Conservation (phyloP, 2,113 vertebrate genomes). For the Coregonus clupeaformis region DNA sequence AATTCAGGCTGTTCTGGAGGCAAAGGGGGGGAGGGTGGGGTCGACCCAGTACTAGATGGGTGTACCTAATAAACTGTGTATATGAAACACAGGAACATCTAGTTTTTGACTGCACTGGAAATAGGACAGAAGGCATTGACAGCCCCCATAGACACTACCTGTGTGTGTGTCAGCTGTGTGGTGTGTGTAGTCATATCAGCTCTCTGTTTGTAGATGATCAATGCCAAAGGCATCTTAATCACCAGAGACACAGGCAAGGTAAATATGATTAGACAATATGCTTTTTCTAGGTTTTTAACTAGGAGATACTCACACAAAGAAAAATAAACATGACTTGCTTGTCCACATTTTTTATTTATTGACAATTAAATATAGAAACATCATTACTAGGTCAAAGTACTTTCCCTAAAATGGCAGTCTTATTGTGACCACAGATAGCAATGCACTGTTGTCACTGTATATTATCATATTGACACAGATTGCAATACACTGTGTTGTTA, state of each 20-base stretch:
- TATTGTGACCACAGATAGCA: too few relatives aligned
- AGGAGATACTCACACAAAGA: neutral
- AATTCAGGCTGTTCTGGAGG: neutral
- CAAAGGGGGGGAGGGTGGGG: neutral
- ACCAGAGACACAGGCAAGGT: neutral
- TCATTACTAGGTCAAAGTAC: neutral
- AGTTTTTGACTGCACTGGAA: too few relatives aligned
- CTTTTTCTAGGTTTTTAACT: neutral
- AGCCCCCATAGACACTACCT: neutral
- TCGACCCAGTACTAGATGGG: neutral
- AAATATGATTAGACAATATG: neutral
- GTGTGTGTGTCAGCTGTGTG: neutral
- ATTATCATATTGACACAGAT: too few relatives aligned
- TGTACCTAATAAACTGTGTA: too few relatives aligned
- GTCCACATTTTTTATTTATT: neutral
- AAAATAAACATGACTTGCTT: neutral
- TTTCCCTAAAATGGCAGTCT: too few relatives aligned
- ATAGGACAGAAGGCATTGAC: neutral
- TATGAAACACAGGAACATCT: too few relatives aligned
- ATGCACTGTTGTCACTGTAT: too few relatives aligned
- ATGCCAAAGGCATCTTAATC: neutral
- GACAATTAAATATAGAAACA: neutral
- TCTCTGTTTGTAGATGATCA: neutral
- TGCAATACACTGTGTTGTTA: too few relatives aligned
- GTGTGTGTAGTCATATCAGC: neutral